These are phyloP conservation scores for Dexiosoma caninum DNA, from an alignment of 2,888 invertebrate genomes.

Conservation along the genomic window DNA sequence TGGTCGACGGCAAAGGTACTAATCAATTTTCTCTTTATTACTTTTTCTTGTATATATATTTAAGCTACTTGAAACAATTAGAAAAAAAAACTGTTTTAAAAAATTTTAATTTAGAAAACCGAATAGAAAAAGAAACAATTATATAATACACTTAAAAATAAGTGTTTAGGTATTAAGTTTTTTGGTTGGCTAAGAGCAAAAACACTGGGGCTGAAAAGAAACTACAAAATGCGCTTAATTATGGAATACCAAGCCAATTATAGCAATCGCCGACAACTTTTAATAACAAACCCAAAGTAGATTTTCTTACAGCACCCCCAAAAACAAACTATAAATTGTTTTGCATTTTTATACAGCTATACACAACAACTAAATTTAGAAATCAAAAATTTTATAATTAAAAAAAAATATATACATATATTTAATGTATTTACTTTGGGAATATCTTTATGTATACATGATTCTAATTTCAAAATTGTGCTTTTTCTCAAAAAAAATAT, in stretches of 20 bases:
- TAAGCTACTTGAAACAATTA: not conserved
- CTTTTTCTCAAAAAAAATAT: no score
- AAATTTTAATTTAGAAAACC: not conserved
- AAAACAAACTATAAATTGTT: not conserved
- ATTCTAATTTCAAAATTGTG: no score
- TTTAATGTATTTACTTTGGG: no score
- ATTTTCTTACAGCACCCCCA: no score
- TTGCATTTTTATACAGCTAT: no score
- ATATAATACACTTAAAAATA: not conserved
- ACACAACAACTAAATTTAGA: no score
- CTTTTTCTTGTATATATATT: not conserved
- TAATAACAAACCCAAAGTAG: no score
- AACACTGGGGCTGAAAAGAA: not conserved
- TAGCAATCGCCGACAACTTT: no score
- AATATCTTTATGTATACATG: no score
- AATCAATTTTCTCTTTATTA: not conserved
- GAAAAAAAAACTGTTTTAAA: not conserved
- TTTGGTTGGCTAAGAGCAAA: not conserved
- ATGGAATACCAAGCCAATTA: no score
- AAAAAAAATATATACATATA: no score
- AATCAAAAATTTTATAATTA: no score
- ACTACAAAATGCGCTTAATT: not conserved
- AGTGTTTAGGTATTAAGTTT: not conserved
- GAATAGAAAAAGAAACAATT: not conserved
- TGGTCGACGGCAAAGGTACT: constrained; percentile 35